A percentile compares a stretch with the other conserved stretches of the same genome.
These are phyloP conservation scores for Bombus difficillimus DNA, from an alignment of 1,140 invertebrate genomes.

Conservation along the genomic window DNA sequence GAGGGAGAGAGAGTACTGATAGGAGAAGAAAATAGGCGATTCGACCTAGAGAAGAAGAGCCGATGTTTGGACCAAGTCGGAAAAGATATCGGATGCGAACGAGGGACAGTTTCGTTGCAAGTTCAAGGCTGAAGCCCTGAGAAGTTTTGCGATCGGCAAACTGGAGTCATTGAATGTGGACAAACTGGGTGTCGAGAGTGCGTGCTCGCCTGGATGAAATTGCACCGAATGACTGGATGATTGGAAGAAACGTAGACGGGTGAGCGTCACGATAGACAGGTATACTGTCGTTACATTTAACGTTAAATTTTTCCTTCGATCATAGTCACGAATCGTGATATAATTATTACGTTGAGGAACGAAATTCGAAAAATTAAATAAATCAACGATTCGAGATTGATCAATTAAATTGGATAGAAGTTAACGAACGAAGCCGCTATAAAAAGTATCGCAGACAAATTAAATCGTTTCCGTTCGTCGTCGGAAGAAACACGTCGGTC, in stretches of 20 bases:
- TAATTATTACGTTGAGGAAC: not conserved
- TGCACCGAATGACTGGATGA: not conserved
- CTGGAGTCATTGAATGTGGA: slow-evolving; percentile 39
- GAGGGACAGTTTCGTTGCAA: slow-evolving; percentile 6
- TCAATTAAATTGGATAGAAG: not conserved
- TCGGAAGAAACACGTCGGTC: slow-evolving; percentile 7
- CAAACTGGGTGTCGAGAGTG: slow-evolving; percentile 27
- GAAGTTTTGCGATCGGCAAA: slow-evolving; percentile 29
- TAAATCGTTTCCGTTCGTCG: slow-evolving; percentile 9
- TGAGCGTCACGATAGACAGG: not conserved
- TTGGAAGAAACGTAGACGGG: not conserved
- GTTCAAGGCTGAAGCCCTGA: slow-evolving; percentile 43
- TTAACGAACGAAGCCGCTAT: not conserved
- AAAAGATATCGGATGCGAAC: not conserved
- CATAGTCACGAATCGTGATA: too few species aligned
- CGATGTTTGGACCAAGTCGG: not conserved
- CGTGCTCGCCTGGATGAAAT: slow-evolving; percentile 53
- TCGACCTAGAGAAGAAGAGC: not conserved
- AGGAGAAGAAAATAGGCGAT: not conserved
- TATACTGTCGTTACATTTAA: not conserved
- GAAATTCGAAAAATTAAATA: not conserved
- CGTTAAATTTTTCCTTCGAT: not conserved
- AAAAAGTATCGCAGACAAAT: slow-evolving; percentile 9
- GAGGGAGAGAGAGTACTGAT: too few species aligned
- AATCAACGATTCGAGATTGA: not conserved